These are phyloP conservation scores for Scalopus aquaticus DNA, from an alignment of 2,113 vertebrate genomes.

Conservation along the genomic window DNA sequence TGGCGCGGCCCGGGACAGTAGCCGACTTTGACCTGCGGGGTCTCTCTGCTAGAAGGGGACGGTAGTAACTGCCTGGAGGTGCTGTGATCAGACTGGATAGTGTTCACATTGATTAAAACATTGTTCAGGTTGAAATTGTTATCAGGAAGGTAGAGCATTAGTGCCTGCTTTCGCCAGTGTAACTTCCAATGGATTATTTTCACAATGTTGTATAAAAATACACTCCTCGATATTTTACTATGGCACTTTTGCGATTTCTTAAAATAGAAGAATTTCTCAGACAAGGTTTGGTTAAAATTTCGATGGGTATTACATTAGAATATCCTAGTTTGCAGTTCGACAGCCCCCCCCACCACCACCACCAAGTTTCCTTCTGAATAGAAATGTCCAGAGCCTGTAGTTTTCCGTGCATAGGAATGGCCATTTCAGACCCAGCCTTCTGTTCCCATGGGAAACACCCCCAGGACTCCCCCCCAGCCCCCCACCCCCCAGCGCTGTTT, in stretches of 20 bases:
- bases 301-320: neutral
- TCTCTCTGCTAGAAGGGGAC: neutral
- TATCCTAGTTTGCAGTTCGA: neutral
- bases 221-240: neutral
- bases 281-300: neutral
- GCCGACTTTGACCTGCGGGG: neutral
- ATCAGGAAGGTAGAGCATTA: neutral
- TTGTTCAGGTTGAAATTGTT: neutral
- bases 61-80: neutral
- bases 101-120: neutral
- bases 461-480: no score
- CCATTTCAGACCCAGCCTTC: neutral
- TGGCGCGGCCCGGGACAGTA: neutral
- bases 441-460: neutral
- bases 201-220: neutral
- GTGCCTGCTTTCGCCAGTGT: neutral
- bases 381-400: neutral
- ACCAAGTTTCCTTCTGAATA: neutral
- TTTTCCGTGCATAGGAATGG: neutral
- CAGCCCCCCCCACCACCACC: no score
- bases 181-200: slow-evolving; percentile 8
- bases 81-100: neutral
- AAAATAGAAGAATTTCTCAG: neutral
- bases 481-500: neutral
- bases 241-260: neutral